Conservation (phyloP, 2,113 vertebrate genomes). For the Laticauda colubrina region DNA sequence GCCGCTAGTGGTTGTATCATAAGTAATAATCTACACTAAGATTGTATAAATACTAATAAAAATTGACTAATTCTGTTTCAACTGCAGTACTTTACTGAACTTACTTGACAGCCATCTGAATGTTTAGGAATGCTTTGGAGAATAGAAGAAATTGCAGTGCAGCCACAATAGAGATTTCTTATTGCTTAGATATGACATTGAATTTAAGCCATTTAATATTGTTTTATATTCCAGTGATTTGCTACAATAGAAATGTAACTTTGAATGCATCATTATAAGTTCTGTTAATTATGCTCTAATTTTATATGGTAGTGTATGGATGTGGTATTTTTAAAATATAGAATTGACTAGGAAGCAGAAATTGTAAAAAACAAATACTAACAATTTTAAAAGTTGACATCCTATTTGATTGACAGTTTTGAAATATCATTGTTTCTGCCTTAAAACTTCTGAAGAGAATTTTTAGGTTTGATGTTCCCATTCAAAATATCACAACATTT, state of each 20-base stretch:
- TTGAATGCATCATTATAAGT: not conserved
- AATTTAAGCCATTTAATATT: not conserved
- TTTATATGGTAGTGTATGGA: not conserved
- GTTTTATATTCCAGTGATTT: not conserved
- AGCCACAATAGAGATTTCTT: not conserved
- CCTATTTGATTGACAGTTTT: not conserved
- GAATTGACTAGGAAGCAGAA: not conserved
- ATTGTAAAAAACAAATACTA: not conserved
- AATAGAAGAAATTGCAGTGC: not conserved
- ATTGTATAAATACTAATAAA: not conserved
- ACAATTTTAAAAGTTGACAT: not conserved
- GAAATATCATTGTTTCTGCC: not conserved
- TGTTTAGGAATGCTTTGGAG: not conserved
- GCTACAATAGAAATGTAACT: not conserved
- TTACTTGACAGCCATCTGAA: not conserved
- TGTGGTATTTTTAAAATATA: not conserved
- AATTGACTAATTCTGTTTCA: not conserved
- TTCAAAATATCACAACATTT: not conserved
- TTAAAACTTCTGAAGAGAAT: not conserved
- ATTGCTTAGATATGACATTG: not conserved
- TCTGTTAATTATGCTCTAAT: not conserved
- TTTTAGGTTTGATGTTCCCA: not conserved
- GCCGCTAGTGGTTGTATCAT: not conserved
- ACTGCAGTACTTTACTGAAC: not conserved
- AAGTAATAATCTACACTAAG: not conserved